Evolutionary conservation across 2,888 invertebrate genomes (phyloP).

Genomic region (Lasiommata megera): DNA sequence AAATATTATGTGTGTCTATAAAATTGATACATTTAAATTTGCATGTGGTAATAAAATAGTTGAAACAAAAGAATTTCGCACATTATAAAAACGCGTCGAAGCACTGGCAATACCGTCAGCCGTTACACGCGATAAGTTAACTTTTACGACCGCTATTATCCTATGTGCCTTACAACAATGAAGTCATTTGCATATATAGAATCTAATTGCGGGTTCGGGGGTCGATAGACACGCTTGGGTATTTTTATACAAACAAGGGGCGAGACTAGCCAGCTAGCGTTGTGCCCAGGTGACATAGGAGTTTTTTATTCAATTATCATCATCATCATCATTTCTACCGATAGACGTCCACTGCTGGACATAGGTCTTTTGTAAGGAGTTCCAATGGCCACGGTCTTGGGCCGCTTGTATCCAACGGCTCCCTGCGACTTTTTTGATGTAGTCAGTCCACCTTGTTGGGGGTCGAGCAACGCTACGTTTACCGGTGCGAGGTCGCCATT

Average conservation of each 20-base stretch:
- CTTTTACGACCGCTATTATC: conserved; percentile 43
- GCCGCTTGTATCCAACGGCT: no score
- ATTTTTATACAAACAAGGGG: conserved; percentile 3
- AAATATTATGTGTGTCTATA: no score
- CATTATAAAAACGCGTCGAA: conserved; percentile 6
- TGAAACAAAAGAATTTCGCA: background rate
- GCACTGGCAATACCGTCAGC: conserved; percentile 20
- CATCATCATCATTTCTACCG: no score
- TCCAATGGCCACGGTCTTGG: no score
- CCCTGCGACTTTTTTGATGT: no score
- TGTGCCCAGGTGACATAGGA: no score
- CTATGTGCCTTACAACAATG: conserved; percentile 45
- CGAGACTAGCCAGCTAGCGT: background rate
- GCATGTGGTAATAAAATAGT: background rate
- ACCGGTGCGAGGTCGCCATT: no score
- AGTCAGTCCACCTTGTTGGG: no score
- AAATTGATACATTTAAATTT: background rate
- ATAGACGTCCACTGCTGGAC: no score
- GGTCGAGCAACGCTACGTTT: no score
- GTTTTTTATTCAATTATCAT: no score
- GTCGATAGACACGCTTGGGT: conserved; percentile 16
- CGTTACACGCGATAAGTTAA: conserved; percentile 45
- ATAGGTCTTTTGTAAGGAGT: no score
- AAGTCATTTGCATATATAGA: conserved; percentile 64
- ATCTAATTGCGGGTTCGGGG: conserved; percentile 45